Base-by-base conservation (phyloP, 2,888 invertebrate genomes). In the Margaritifera margaritifera region DNA sequence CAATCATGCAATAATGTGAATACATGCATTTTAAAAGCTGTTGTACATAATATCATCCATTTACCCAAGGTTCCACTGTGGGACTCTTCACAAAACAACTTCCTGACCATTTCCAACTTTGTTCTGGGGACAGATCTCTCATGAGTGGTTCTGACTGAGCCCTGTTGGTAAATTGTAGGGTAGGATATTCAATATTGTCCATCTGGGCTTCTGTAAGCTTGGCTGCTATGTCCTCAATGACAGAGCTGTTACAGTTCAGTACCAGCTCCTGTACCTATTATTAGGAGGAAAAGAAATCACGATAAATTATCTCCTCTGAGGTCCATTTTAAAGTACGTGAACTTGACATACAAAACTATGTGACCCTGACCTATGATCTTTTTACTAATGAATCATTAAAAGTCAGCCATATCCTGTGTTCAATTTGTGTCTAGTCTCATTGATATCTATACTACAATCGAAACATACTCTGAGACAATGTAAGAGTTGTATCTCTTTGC, bases 211-310 rank as follows among this genome's bases (percentile, higher is more conserved):
- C 77, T 22, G 74, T 62, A 1, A 72, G 63, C 50, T 73, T 71
- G 31, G 62, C 64, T 59, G 97, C 91, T 0, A 96, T 95, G 86
- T 96, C 95, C 86, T 96, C 96, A 0, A 97, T 94, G 54, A 95
- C 91, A 15, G 93, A 93, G 0, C 95, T 94, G 87, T 96, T 95
- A 95, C 96, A 97, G 3, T 96, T 92, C 63, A 94, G 93, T 4
- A 96, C 91, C 68, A 97, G 91, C 64, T 94, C 94, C 74, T 94
- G 92, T 0, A 95, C 94, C 92, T 92, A 81, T 4, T 15, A 42
- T 42, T 42, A 2, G 42, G 15, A 42, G 42, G 84, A 83, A 56
- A n/a, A 22, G 8, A 56, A 22, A 56, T 59, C 15, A 59, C 8
- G 11, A 25, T n/a, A 27, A 59, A 42, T 42, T 0, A 15, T 42